Evolutionary conservation across 2,888 invertebrate genomes (phyloP).

Genomic region (Chaetogeoica ovagalla): DNA sequence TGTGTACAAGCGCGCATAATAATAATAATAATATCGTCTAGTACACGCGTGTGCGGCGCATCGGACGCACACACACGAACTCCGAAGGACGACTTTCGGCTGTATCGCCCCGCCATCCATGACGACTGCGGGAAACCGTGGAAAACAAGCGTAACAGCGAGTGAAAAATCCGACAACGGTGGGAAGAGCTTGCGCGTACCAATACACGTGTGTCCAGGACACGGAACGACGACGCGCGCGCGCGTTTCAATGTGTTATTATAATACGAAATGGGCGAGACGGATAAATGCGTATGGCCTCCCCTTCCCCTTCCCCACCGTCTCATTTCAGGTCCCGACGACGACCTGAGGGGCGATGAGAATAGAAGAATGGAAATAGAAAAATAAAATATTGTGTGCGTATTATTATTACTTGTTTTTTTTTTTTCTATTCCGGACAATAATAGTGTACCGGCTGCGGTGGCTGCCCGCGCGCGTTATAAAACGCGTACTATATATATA

Average conservation of each 20-base stretch:
- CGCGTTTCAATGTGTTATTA: no score
- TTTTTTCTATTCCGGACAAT: not conserved
- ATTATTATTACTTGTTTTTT: not conserved
- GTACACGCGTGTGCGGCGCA: not conserved
- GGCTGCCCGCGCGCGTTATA: slow-evolving; percentile 4
- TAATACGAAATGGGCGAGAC: slow-evolving; percentile 36
- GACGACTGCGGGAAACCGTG: slow-evolving; percentile 10
- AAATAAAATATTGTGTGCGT: not conserved
- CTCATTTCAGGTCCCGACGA: not conserved
- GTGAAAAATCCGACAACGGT: no score
- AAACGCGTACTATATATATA: not conserved
- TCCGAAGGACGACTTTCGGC: slow-evolving; percentile 7
- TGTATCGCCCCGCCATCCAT: not conserved
- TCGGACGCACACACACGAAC: no score
- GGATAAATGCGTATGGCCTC: not conserved
- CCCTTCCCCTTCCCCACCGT: not conserved
- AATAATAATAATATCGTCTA: no score
- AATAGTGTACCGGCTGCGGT: not conserved
- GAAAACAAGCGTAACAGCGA: not conserved
- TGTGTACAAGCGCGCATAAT: no score
- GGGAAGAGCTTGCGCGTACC: not conserved
- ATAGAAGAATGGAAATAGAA: slow-evolving; percentile 33
- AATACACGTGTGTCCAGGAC: no score
- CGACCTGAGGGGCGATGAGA: slow-evolving; percentile 9
- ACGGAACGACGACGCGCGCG: slow-evolving; percentile 5